Conservation (phyloP, 53 echinoderm and acorn worm species). For the Zoroaster sp. region DNA sequence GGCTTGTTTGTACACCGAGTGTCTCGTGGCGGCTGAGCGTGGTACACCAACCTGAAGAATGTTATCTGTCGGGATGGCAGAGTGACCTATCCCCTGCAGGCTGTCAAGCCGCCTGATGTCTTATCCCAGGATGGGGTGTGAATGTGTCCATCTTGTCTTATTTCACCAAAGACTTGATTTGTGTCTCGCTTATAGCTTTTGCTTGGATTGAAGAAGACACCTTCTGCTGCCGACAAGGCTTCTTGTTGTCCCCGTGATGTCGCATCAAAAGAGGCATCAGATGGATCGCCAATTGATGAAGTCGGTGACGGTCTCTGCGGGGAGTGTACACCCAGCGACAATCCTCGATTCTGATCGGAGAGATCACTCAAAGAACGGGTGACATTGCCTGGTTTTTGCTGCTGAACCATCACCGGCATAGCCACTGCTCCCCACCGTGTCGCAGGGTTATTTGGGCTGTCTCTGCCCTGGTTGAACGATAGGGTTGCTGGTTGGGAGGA, state of each 20-base stretch:
- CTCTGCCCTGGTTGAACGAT: not conserved
- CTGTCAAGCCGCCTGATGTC: not conserved
- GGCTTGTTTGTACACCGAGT: not conserved
- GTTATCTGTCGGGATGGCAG: not conserved
- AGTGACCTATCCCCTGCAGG: not conserved
- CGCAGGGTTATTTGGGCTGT: slow-evolving; percentile 37
- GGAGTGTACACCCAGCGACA: not conserved
- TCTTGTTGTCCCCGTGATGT: not conserved
- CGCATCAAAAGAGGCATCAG: not conserved
- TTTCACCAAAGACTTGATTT: too few species aligned
- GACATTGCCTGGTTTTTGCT: not conserved
- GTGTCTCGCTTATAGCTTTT: not conserved
- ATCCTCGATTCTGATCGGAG: not conserved
- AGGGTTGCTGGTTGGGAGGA: not conserved
- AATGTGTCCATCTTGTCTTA: not conserved
- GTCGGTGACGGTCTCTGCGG: not conserved
- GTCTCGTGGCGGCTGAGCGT: not conserved
- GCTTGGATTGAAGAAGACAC: not conserved
- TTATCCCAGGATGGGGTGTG: slow-evolving; percentile 27
- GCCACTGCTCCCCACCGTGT: slow-evolving; percentile 48
- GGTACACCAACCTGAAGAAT: not conserved
- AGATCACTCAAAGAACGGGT: not conserved
- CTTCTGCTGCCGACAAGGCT: not conserved
- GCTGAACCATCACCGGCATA: not conserved
- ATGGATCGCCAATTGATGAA: not conserved